Base-by-base conservation (phyloP, 1,140 invertebrate genomes). In the Anagrus nilaparvatae region DNA sequence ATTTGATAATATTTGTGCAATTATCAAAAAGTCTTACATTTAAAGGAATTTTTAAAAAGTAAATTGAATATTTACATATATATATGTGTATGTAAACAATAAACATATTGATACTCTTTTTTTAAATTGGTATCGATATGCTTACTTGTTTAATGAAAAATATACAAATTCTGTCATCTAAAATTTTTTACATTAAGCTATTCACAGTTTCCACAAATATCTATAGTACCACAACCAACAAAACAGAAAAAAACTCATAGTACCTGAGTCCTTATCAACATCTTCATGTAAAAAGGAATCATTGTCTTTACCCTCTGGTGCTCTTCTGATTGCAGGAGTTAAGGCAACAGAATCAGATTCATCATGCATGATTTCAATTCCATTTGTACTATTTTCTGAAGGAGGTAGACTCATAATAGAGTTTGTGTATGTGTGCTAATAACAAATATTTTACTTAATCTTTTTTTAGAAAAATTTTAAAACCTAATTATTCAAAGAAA, bases 231-330 rank as follows among this genome's bases (percentile, higher is more conserved):
- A 67, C 51, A 68, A 65, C 60, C 62, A 63, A 52, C 58, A 48
- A 43, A 57, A 59, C 39, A 48, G 47, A 46, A 51, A 55, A 53
- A 58, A 54, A 46, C 47, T 55, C 50, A 53, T 51, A 51, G 24
- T 69, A 67, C 65, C 64, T 67, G 66, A 67, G 53, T 67, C 73
- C 67, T 76, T 74, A 53, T 75, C 62, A 31, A 69, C 66, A 56
- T 78, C 75, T 58, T 77, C 74, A 37, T 65, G 63, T 49, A 75
- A 61, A 53, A 72, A 73, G 23, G 74, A 73, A 49, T 85, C 82
- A 57, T 82, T 81, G 55, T 84, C 82, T 58, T 84, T 82, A 27
- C 82, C 82, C 49, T 87, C 84, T 2, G 83, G 84, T 19, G 78
- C 81, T 63, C 75, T 76, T 12, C 79, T 62, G 2, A 76, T 70